These are phyloP conservation scores for Himalopsyche phryganea DNA, from an alignment of 1,140 invertebrate genomes.

Conservation along the genomic window DNA sequence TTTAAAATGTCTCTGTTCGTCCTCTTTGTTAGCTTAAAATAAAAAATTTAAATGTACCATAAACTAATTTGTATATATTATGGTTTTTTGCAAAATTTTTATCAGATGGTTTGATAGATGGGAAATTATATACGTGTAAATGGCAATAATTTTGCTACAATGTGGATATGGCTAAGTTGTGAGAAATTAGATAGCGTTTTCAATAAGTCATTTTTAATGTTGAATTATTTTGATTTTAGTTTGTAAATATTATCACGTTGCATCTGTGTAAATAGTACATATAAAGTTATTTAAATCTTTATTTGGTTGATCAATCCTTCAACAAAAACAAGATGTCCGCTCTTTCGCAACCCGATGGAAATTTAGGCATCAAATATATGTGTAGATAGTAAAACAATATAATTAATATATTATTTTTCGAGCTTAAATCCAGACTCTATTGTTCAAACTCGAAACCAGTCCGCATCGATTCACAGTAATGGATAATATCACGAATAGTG, in stretches of 20 bases:
- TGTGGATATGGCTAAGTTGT: conserved; percentile 24
- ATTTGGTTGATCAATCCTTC: conserved; percentile 16
- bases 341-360: conserved; percentile 25
- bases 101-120: conserved; percentile 7
- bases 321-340: conserved; percentile 27
- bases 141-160: conserved; percentile 23
- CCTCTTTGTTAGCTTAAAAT: too few relatives aligned
- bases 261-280: background rate
- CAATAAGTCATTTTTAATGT: conserved; percentile 13
- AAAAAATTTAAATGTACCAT: too few relatives aligned
- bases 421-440: background rate
- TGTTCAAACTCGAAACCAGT: background rate
- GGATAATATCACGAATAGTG: conserved; percentile 21
- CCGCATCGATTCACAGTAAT: conserved; percentile 5
- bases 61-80: too few relatives aligned
- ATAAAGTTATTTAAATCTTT: too few relatives aligned
- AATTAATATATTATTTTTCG: conserved; percentile 12
- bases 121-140: background rate
- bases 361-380: conserved; percentile 6
- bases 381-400: conserved; percentile 22
- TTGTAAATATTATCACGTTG: background rate
- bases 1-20: too few relatives aligned
- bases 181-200: conserved; percentile 20
- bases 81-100: background rate
- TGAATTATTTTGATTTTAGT: conserved; percentile 1